Evolutionary conservation across 2,888 invertebrate species (phyloP), one percentile per base, ranked within the genome.

Genomic region (Drosophila leonis): DNA sequence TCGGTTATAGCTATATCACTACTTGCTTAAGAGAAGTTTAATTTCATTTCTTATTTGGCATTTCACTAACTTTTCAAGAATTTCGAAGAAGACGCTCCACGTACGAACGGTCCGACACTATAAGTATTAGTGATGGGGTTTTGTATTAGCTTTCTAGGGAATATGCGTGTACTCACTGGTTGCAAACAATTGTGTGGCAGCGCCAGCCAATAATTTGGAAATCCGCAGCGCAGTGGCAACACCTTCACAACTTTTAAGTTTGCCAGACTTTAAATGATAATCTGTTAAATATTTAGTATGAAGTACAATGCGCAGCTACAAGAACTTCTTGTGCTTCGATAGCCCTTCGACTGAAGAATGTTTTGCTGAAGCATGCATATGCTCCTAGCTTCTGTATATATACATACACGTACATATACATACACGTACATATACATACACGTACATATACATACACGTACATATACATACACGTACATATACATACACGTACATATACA

Each of bases 21-120:
- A n/a, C 24, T 24, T 24, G 24, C 24, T 24, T 24, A 42, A 12
- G 12, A 3, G 8, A 9, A n/a, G n/a, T 9, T 41, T 0, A 42
- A 42, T 12, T 6, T 2, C 0, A 20, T 42, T 42, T 42, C 10
- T 1, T 9, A 18, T 4, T 24, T 44, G 6, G 1, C 4, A 15
- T 4, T 15, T 27, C n/a, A 27, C n/a, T 10, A 27, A 18, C 29
- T 48, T 18, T 49, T 8, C 12, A 0, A 13, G 0, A 33, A 33
- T 13, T 49, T 4, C 0, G 1, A 3, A 13, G 13, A 7, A 18
- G 6, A n/a, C n/a, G 10, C 5, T 5, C 27, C 0, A 0, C 9
- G 1, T 0, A 8, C n/a, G 9, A 29, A 3, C 15, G 10, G 6
- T 12, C 6, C 18, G n/a, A 12, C 2, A 1, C 0, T 49, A 5